phyloP scores from a whole-genome alignment of 1,140 invertebrate species.

The Colletes latitarsis region DNA sequence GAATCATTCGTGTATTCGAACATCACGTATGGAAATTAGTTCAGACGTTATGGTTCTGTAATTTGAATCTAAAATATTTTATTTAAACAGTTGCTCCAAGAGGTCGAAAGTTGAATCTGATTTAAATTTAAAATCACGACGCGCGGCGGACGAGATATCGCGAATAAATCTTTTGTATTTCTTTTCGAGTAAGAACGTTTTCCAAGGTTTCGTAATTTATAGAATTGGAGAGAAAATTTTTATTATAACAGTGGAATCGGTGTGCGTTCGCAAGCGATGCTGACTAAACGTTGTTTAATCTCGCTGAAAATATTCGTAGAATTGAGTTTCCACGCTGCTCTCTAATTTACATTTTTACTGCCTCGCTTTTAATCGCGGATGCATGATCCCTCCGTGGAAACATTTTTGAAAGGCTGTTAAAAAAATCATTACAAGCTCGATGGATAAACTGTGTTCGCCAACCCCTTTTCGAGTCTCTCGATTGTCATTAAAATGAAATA shows the following conservation, averaged over 20 bases:
- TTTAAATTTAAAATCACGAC: slow-evolving; percentile 17
- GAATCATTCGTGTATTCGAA: no score
- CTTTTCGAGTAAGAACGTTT: no score
- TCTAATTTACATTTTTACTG: slow-evolving; percentile 26
- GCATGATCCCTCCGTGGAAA: not conserved
- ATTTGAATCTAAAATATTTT: slow-evolving; percentile 1
- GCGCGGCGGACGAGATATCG: no score
- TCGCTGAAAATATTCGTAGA: not conserved
- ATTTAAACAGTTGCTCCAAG: not conserved
- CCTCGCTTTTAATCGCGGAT: slow-evolving; percentile 7
- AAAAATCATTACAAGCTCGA: not conserved
- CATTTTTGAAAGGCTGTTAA: not conserved
- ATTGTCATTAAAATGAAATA: not conserved
- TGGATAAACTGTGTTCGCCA: not conserved
- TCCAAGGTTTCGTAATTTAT: not conserved
- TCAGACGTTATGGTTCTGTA: not conserved
- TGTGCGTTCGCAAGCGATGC: not conserved
- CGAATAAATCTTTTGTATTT: not conserved
- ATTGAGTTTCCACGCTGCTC: not conserved
- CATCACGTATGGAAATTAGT: not conserved
- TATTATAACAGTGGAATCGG: slow-evolving; percentile 14
- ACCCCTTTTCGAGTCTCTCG: not conserved
- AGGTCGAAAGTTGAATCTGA: not conserved
- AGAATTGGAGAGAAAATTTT: slow-evolving; percentile 1
- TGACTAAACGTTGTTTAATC: not conserved